phyloP scores from a whole-genome alignment of 2,888 invertebrate species.

The Phengaris arion region DNA sequence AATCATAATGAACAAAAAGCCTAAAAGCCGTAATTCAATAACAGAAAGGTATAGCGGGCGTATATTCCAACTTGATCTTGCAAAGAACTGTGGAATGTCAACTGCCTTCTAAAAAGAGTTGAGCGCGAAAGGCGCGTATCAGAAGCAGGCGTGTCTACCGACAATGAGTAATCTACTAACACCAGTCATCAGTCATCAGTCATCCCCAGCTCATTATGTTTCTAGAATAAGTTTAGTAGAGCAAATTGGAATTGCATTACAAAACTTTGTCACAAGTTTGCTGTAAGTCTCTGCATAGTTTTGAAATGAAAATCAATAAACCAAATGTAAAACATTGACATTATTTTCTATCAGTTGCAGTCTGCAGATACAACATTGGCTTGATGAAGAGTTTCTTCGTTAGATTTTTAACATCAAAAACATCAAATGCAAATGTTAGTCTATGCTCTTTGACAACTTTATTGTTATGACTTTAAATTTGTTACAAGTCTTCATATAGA shows the following conservation, averaged over 20 bases:
- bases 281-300: background rate
- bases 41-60: background rate
- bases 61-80: constrained; percentile 48
- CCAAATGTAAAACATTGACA: too few species aligned
- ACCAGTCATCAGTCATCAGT: constrained; percentile 2
- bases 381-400: too few species aligned
- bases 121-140: constrained; percentile 40
- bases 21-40: too few species aligned
- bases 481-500: too few species aligned
- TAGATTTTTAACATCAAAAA: too few species aligned
- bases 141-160: background rate
- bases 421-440: too few species aligned
- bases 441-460: too few species aligned
- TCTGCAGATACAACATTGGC: too few species aligned
- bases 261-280: background rate
- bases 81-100: constrained; percentile 57
- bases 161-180: background rate
- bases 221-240: background rate
- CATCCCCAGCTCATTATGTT: background rate
- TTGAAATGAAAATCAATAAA: too few species aligned
- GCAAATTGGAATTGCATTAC: background rate
- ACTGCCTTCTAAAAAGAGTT: constrained; percentile 57
- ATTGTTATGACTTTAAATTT: too few species aligned
- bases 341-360: too few species aligned
- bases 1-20: background rate